Evolutionary conservation across 2,797 vertebrate genomes (phyloP).

Genomic region (Lepilemur ruficaudatus): DNA sequence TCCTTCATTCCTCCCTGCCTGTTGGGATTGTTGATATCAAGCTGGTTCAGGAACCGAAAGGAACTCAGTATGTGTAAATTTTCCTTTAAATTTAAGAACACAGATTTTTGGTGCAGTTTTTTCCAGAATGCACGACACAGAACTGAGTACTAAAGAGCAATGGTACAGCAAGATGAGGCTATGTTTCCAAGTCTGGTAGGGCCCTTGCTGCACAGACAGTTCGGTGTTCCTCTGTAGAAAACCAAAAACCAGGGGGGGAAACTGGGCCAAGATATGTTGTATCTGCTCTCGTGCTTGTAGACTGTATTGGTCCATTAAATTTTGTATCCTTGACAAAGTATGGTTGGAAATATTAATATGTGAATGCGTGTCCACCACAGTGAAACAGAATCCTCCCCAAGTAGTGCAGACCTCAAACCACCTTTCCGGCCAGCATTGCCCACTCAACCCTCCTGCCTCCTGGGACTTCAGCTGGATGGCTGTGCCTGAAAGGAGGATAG

Average conservation of each 20-base stretch:
- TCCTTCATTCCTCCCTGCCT: neutral
- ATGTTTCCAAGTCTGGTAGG: neutral
- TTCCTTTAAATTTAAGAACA: neutral
- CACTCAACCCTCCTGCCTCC: rapidly evolving
- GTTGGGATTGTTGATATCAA: neutral
- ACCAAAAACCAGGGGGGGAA: neutral
- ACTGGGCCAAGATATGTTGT: neutral
- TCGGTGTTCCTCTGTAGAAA: neutral
- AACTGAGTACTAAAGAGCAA: neutral
- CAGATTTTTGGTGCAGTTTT: neutral
- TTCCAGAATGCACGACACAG: neutral
- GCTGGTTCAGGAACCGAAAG: neutral
- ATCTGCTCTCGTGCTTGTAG: neutral
- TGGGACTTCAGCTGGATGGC: neutral
- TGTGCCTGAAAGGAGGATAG: neutral
- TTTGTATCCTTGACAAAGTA: neutral
- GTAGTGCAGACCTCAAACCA: neutral
- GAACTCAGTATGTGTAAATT: neutral
- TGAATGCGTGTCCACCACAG: neutral
- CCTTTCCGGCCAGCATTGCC: neutral
- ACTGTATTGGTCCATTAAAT: neutral
- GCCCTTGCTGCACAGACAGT: neutral
- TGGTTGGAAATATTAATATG: neutral
- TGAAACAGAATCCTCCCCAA: neutral
- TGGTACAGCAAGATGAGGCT: rapidly evolving